phyloP scores from a whole-genome alignment of 2,888 invertebrate genomes.

The Amiota mariae region DNA sequence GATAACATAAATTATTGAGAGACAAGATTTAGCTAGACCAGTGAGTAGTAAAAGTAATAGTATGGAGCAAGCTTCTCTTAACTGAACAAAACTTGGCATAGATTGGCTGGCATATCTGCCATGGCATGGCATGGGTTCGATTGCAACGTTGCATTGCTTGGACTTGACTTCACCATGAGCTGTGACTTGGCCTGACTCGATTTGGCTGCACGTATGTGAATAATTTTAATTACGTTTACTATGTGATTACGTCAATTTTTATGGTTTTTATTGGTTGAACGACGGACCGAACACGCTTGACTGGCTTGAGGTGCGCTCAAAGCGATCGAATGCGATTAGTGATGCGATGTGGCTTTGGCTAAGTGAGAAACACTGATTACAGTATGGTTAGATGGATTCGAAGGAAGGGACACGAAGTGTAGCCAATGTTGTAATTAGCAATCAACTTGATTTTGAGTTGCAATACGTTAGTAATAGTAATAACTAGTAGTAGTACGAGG shows the following conservation, averaged over 20 bases:
- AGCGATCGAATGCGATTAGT: no score
- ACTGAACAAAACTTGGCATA: not conserved
- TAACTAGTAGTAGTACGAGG: not conserved
- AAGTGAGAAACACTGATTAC: no score
- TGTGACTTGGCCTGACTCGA: conserved; percentile 5
- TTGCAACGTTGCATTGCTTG: no score
- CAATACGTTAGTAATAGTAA: not conserved
- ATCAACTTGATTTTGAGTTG: conserved; percentile 11
- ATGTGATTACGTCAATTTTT: conserved; percentile 47
- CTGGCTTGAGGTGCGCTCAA: conserved; percentile 1
- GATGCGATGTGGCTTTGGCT: no score
- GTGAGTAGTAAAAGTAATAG: no score
- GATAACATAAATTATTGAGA: conserved; percentile 9
- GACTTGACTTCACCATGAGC: conserved; percentile 1
- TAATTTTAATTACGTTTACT: conserved; percentile 49
- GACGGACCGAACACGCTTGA: conserved; percentile 6
- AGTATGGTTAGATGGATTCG: no score
- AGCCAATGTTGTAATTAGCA: not conserved
- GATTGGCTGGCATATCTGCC: not conserved
- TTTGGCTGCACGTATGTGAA: conserved; percentile 23
- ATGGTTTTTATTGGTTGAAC: conserved; percentile 10
- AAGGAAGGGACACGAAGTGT: no score
- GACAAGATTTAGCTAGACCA: not conserved
- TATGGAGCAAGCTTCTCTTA: no score
- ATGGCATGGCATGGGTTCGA: not conserved